phyloP scores from a whole-genome alignment of 1,140 invertebrate genomes.

The Platorchestia sp. region DNA sequence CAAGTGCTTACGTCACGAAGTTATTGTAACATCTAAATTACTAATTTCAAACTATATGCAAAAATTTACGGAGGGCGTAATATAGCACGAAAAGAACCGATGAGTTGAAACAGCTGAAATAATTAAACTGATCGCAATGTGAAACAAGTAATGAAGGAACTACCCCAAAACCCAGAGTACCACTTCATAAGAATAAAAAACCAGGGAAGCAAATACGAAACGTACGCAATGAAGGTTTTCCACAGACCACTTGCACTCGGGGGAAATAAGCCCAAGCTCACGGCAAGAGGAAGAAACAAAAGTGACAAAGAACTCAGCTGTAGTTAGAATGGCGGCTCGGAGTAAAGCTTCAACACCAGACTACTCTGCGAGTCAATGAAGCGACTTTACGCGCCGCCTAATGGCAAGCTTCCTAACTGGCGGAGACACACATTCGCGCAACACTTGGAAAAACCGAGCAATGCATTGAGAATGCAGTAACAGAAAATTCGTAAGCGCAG shows the following conservation, averaged over 20 bases:
- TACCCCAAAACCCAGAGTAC: background rate
- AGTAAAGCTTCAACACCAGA: slow-evolving; percentile 19
- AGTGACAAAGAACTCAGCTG: slow-evolving; percentile 11
- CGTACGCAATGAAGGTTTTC: background rate
- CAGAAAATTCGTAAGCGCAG: background rate
- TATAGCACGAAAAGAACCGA: no score
- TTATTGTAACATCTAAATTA: no score
- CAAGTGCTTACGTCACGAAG: no score
- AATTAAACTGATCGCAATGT: background rate
- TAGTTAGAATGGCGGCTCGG: background rate
- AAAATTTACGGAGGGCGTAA: no score
- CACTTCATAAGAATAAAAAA: background rate
- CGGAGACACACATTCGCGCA: background rate
- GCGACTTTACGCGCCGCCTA: background rate
- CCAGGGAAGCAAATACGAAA: background rate
- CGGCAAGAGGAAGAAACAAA: slow-evolving; percentile 14
- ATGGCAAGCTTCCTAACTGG: no score
- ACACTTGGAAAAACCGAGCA: background rate
- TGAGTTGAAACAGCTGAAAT: no score
- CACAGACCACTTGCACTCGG: background rate
- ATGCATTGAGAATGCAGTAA: background rate
- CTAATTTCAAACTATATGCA: no score
- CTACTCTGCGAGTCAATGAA: slow-evolving; percentile 29
- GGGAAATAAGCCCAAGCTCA: slow-evolving; percentile 14
- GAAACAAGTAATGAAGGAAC: background rate